These are phyloP conservation scores for Caenorhabditis sp. DNA, from an alignment of 2,888 invertebrate genomes.

Conservation along the genomic window DNA sequence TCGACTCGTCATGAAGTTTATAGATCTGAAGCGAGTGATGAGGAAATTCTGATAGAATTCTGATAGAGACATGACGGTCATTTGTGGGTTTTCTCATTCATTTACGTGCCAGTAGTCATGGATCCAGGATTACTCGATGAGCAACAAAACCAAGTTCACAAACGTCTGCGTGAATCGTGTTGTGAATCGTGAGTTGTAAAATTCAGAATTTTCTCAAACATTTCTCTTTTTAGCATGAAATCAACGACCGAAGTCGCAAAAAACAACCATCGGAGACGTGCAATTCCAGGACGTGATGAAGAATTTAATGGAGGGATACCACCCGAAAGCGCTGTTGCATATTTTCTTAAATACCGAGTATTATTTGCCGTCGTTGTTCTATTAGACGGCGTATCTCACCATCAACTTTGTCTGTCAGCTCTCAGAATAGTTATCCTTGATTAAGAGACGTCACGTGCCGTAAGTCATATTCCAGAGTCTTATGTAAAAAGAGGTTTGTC, in stretches of 20 bases:
- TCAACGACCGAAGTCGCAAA: conserved; percentile 86
- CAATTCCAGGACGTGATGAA: conserved; percentile 70
- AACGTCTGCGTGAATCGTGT: too few relatives aligned
- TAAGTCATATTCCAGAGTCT: conserved; percentile 89
- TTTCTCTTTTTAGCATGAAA: conserved; percentile 83
- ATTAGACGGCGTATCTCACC: conserved; percentile 64
- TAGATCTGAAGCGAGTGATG: too few relatives aligned
- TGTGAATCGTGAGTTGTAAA: too few relatives aligned
- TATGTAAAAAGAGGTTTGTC: conserved; percentile 86
- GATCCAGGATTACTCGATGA: too few relatives aligned
- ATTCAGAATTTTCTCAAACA: too few relatives aligned
- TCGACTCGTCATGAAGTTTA: too few relatives aligned
- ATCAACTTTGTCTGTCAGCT: conserved; percentile 86
- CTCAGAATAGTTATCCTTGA: conserved; percentile 87
- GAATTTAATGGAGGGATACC: conserved; percentile 87
- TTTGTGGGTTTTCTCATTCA: too few relatives aligned
- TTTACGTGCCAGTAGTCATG: too few relatives aligned
- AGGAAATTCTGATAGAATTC: too few relatives aligned
- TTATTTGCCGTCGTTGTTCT: conserved; percentile 89
- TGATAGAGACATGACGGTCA: too few relatives aligned
- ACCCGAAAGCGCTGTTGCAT: conserved; percentile 86
- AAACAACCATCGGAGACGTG: conserved; percentile 85
- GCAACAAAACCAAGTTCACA: too few relatives aligned
- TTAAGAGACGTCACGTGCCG: conserved; percentile 90
- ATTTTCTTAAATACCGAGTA: conserved; percentile 92